Conservation (phyloP, 2,888 invertebrate genomes). For the Ditylenchus weischeri region DNA sequence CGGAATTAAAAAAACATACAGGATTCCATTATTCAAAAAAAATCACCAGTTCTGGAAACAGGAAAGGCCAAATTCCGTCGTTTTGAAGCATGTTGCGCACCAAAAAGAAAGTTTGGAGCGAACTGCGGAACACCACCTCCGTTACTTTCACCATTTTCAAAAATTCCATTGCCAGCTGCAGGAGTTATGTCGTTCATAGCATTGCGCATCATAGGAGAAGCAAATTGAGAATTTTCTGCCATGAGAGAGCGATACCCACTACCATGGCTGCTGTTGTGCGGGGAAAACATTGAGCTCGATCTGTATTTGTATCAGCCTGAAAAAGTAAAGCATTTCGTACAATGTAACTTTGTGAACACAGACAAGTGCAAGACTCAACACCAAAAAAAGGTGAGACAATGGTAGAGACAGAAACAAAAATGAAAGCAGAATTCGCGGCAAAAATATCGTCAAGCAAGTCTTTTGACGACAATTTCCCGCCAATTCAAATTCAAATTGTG, state of each 20-base stretch:
- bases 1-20: neutral
- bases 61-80: conserved; percentile 27
- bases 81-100: conserved; percentile 22
- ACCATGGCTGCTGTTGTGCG: conserved; percentile 1
- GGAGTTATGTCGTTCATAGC: neutral
- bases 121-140: conserved; percentile 13
- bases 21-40: conserved; percentile 5
- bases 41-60: neutral
- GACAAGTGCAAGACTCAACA: no score
- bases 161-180: neutral
- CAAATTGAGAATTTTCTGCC: conserved; percentile 3
- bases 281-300: neutral
- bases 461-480: no score
- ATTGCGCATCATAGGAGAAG: conserved; percentile 3
- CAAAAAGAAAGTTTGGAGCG: conserved; percentile 33
- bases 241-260: neutral
- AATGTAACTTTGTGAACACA: no score
- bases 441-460: no score
- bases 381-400: no score
- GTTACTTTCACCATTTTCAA: conserved; percentile 1
- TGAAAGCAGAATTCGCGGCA: no score
- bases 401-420: no score
- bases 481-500: no score
- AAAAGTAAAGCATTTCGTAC: no score
- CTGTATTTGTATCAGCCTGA: no score